Evolutionary conservation across 2,888 invertebrate genomes (phyloP), one percentile per base, ranked within the genome.

Genomic region (Halictus ligatus): DNA sequence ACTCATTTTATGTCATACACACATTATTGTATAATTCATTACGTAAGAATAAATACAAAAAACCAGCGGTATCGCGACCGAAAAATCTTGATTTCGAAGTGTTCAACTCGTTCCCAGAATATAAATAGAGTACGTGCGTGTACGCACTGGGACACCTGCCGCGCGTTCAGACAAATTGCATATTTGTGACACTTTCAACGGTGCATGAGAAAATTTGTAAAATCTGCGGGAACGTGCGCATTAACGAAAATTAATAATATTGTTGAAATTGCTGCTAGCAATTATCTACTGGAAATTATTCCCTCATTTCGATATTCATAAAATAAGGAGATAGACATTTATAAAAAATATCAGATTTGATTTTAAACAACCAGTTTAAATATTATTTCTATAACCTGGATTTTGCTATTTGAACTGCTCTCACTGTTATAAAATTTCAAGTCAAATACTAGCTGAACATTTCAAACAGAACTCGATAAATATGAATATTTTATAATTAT

Each of bases 81-180:
- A 67, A 67, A 35, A 67, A 67, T 67, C 67, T 21, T 35, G 35
- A 67, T 67, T 67, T 67, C 35, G 21, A 67, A 35, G 35, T 35
- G 67, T 8, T 67, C 35, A 35, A 67, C 29, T 18, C 21, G 67
- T 67, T 35, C 35, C 18, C 35, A 18, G 67, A 8, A 29, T 67
- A 67, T 67, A 67, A 67, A 67, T 67, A 67, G 35, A 67, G n/a
- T 18, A 15, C 7, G 67, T 29, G 67, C 67, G 67, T 18, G 67
- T 18, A 67, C 29, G 67, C 67, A 29, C 35, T 4, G 67, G 35
- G 35, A 67, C 67, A 67, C 67, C 67, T 67, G 67, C 67, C 67
- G 18, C 15, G 67, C 18, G 21, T 21, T 35, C 15, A 67, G 67
- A 67, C 67, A 67, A 67, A 67, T 67, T 67, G 67, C 35, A 29